Evolutionary conservation across 2,888 invertebrate genomes (phyloP).

Genomic region (Gari tellinella): DNA sequence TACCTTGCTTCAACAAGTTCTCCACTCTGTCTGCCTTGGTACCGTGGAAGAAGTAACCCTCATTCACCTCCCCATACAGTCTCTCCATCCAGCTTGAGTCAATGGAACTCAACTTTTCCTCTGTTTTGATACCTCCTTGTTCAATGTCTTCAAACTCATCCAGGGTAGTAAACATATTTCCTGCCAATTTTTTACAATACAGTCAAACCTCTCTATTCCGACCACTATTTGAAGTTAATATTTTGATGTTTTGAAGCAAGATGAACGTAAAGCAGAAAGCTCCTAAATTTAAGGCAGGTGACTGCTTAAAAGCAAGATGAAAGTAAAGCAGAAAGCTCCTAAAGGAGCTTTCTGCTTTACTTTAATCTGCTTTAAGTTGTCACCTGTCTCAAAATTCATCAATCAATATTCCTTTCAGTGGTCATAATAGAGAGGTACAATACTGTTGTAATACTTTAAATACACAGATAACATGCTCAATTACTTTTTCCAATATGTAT

Average conservation of each 20-base stretch:
- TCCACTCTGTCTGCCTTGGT: conserved; percentile 50
- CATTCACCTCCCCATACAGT: conserved; percentile 66
- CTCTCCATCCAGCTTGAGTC: conserved; percentile 16
- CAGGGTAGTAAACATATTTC: conserved; percentile 25
- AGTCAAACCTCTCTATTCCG: no score
- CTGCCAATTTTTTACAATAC: conserved; percentile 14
- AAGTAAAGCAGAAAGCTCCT: background rate
- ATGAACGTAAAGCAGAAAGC: background rate
- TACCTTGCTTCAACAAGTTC: conserved; percentile 51
- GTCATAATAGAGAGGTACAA: no score
- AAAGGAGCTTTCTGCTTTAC: background rate
- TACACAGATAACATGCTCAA: no score
- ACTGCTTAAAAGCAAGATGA: no score
- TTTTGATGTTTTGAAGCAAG: background rate
- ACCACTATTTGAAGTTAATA: background rate
- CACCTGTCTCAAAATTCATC: no score
- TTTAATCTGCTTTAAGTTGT: no score
- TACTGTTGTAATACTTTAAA: no score
- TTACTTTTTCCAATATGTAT: no score
- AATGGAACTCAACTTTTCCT: conserved; percentile 9
- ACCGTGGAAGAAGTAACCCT: conserved; percentile 70
- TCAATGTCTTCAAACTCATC: conserved; percentile 10
- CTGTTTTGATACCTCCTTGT: conserved; percentile 26
- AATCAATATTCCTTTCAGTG: no score
- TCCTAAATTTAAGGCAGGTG: no score